Evolutionary conservation across 2,888 invertebrate genomes (phyloP).

Genomic region (Hyles lineata): DNA sequence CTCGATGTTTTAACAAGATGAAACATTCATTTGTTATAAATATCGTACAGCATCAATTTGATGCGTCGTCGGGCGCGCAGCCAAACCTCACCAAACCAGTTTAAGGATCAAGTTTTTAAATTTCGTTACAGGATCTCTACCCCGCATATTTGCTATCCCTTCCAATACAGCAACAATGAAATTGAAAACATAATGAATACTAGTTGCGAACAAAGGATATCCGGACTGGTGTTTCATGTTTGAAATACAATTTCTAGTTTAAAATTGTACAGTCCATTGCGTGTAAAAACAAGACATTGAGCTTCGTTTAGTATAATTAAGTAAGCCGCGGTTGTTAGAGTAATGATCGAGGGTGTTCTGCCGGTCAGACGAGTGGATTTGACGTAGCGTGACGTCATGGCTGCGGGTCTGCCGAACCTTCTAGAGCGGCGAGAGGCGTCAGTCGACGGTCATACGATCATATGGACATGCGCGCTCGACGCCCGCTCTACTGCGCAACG

Average conservation of each 20-base stretch:
- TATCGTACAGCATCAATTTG: conserved; percentile 1
- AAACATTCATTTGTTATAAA: not conserved
- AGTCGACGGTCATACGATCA: conserved; percentile 43
- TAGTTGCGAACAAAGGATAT: not conserved
- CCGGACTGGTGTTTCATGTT: not conserved
- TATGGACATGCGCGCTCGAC: conserved; percentile 45
- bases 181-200: not conserved
- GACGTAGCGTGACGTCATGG: conserved; percentile 64
- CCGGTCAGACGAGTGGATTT: conserved; percentile 45
- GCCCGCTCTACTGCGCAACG: conserved; percentile 38
- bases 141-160: not conserved
- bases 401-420: conserved; percentile 60
- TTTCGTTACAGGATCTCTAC: not conserved
- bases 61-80: conserved; percentile 3
- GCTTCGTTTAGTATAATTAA: conserved; percentile 1
- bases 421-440: conserved; percentile 50
- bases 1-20: not conserved
- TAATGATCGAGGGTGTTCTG: conserved; percentile 40
- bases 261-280: not conserved
- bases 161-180: not conserved
- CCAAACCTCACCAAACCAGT: not conserved
- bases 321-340: conserved; percentile 23
- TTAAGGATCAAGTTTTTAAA: not conserved
- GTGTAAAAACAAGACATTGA: conserved; percentile 14
- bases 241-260: not conserved